Conservation (phyloP, 2,113 vertebrate genomes). For the Romanogobio albipinnatus region DNA sequence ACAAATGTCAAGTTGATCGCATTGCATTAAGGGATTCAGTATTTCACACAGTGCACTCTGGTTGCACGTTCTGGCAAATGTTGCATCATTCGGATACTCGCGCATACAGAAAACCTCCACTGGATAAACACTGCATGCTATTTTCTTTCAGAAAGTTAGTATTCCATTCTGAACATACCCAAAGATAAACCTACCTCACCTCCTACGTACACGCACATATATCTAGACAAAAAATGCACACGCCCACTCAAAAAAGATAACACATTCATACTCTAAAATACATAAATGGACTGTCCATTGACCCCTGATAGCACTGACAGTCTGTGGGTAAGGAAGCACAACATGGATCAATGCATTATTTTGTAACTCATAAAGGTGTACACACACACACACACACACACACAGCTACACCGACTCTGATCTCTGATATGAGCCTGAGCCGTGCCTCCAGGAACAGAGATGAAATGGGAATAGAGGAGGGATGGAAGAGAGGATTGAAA, state of each 20-base stretch:
- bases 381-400: neutral
- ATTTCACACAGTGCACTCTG: conserved; percentile 8
- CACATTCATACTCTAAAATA: conserved; percentile 49
- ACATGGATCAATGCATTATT: conserved; percentile 38
- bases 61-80: conserved; percentile 36
- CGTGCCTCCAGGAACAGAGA: conserved; percentile 54
- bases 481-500: conserved; percentile 17
- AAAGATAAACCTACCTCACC: conserved; percentile 7
- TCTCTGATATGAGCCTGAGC: conserved; percentile 42
- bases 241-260: conserved; percentile 59
- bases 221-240: conserved; percentile 51
- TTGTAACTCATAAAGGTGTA: conserved; percentile 36
- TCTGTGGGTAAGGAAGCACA: neutral
- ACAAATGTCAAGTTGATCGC: neutral
- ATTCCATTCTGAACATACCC: conserved; percentile 53
- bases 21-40: conserved; percentile 26
- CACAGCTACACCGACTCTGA: conserved; percentile 4
- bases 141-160: conserved; percentile 20
- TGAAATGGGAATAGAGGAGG: conserved; percentile 1
- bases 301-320: conserved; percentile 16
- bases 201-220: neutral
- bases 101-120: neutral
- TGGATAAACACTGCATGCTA: neutral
- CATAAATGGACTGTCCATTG: conserved; percentile 52
- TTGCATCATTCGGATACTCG: conserved; percentile 21